Evolutionary conservation across 2,113 vertebrate genomes (phyloP), one percentile per base, ranked within the genome.

Genomic region (Taxidea taxus): DNA sequence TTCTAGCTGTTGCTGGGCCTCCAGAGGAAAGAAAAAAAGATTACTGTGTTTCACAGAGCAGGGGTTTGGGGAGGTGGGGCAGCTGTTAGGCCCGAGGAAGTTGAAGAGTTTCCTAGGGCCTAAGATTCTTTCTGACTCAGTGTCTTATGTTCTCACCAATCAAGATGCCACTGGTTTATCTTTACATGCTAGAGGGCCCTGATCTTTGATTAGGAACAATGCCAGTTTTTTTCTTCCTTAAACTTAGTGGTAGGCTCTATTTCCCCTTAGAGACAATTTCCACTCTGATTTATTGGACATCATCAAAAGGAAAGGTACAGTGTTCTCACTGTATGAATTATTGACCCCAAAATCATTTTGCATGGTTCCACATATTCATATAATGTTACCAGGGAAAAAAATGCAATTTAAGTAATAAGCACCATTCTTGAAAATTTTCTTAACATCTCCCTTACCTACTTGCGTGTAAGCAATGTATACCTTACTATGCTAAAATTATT

Each of bases 341-440:
- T 34, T 91, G 90, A 95, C 47, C 68, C 78, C 77, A 77, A 94
- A 80, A 56, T 74, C 54, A 80, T 58, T 87, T 49, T 92, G 62
- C 49, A 54, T 64, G 31, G 56, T 91, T 96, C 51, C 37, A 39
- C 15, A 74, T 84, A 25, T 31, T 80, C 80, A 84, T 84, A 54
- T 51, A 84, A 80, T 8, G 92, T 82, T 68, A 74, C 15, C 64
- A 75, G 14, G 14, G 23, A 51, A 85, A 34, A 87, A 88, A 89
- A n/a, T 18, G 2, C 12, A 54, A 87, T 86, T 60, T 89, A 51
- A 54, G 37, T 88, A 49, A 70, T 58, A 66, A 89, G 78, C 23
- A 88, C 23, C 80, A 51, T 68, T 92, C 9, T 29, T 84, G n/a
- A 85, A 83, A 88, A 54, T 42, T 77, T 8, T n/a, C 21, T 77